Conservation (phyloP, 2,888 invertebrate genomes). For the Lepidochrysops patricia region DNA sequence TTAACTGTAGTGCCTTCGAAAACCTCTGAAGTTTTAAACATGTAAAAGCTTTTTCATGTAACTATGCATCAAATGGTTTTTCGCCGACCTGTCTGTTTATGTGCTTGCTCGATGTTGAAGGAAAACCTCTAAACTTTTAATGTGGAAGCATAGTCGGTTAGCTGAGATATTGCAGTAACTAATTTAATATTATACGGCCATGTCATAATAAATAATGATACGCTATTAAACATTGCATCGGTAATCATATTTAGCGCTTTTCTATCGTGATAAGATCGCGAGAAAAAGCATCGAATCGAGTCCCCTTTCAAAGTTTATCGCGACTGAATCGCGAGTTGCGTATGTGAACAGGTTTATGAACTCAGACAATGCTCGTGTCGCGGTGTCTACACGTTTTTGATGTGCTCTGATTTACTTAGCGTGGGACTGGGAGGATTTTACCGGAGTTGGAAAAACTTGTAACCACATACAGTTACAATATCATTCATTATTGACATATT, state of each 20-base stretch:
- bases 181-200: background rate
- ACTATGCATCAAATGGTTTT: background rate
- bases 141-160: no score
- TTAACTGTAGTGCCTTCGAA: background rate
- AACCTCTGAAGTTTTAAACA: background rate
- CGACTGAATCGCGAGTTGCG: background rate
- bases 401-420: constrained; percentile 42
- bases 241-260: constrained; percentile 17
- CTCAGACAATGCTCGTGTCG: constrained; percentile 5
- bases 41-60: constrained; percentile 3
- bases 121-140: background rate
- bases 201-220: no score
- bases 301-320: background rate
- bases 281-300: background rate
- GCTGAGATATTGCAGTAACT: background rate
- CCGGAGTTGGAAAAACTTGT: constrained; percentile 26
- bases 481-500: background rate
- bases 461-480: background rate
- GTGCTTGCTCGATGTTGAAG: background rate
- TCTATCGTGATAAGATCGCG: constrained; percentile 16
- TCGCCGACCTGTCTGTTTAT: background rate
- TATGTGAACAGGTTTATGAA: constrained; percentile 11
- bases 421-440: constrained; percentile 39
- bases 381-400: constrained; percentile 20
- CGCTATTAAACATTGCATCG: constrained; percentile 4